These are phyloP conservation scores for Schizopygopsis pylzovi DNA, from an alignment of 2,797 vertebrate species.

Conservation along the genomic window DNA sequence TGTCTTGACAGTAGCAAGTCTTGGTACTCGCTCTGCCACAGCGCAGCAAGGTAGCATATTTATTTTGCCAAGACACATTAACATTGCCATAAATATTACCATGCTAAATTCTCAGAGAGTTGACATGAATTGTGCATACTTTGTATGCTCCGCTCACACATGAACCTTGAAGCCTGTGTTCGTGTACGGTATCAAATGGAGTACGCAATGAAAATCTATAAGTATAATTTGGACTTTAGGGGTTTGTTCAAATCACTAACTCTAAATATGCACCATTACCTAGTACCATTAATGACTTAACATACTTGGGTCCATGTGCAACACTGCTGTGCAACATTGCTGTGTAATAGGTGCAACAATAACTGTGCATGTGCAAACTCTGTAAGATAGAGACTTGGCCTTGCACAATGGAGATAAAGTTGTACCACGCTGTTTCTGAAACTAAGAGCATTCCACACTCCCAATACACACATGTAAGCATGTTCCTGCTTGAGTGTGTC, in stretches of 20 bases:
- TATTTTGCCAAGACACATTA: neutral
- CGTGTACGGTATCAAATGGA: neutral
- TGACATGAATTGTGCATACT: neutral
- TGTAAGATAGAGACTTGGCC: neutral
- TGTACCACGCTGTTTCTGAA: neutral
- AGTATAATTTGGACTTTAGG: neutral
- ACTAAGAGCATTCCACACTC: conserved; percentile 14
- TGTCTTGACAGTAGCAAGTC: neutral
- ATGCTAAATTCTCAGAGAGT: neutral
- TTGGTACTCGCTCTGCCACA: neutral
- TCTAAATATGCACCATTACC: neutral
- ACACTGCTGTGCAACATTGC: too few species aligned
- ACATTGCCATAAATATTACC: neutral
- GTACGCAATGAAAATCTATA: neutral
- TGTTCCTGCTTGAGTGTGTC: conserved; percentile 51
- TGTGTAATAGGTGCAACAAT: neutral
- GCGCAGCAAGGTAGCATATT: too few species aligned
- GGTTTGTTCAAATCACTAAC: conserved; percentile 16
- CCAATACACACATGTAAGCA: conserved; percentile 29
- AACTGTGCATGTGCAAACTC: neutral
- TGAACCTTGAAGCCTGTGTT: neutral
- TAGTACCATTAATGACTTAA: conserved; percentile 24
- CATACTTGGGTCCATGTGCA: neutral
- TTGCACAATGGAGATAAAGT: conserved; percentile 30
- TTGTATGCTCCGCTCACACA: neutral